Evolutionary conservation across 1,140 invertebrate genomes (phyloP).

Genomic region (Sesamia nonagrioides): DNA sequence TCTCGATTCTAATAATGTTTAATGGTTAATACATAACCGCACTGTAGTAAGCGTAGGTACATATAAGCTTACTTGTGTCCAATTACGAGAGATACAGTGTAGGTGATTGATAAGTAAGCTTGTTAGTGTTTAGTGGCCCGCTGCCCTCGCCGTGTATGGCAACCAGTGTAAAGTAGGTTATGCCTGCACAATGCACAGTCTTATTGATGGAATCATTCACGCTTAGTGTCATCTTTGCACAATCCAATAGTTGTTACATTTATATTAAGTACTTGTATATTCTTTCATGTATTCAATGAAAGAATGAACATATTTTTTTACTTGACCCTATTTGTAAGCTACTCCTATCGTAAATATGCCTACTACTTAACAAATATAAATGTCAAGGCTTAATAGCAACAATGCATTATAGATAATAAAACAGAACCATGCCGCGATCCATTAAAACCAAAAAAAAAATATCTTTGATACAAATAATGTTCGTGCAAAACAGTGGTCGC

Average conservation of each 20-base stretch:
- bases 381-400: neutral
- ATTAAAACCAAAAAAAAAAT: neutral
- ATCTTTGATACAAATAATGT: neutral
- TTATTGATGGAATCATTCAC: neutral
- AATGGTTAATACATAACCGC: neutral
- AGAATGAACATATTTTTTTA: too few species aligned
- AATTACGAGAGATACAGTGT: too few species aligned
- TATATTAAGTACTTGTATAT: too few species aligned
- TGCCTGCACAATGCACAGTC: neutral
- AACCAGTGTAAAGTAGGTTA: conserved; percentile 7
- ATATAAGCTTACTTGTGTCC: conserved; percentile 24
- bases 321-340: too few species aligned
- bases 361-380: too few species aligned
- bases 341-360: too few species aligned
- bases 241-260: neutral
- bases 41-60: neutral
- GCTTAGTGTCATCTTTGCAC: neutral
- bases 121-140: conserved; percentile 33
- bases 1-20: neutral
- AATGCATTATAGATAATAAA: neutral
- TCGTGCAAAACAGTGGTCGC: neutral
- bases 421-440: neutral
- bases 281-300: too few species aligned
- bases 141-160: conserved; percentile 22
- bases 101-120: too few species aligned